phyloP scores from a whole-genome alignment of 2,113 vertebrate genomes.

The Anguilla japonica region DNA sequence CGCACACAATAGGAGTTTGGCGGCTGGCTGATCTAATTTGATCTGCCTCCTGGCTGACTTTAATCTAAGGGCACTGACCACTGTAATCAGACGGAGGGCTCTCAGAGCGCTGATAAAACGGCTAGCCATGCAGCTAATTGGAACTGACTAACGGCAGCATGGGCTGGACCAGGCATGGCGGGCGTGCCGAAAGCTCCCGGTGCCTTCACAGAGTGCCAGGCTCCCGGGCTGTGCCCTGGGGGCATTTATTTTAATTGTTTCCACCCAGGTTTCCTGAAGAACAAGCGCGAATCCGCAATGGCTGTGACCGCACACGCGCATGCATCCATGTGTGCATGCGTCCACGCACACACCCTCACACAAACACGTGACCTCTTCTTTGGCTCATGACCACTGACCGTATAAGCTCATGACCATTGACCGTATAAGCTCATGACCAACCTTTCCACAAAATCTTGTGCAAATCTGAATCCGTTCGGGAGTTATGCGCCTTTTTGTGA shows the following conservation, averaged over 20 bases:
- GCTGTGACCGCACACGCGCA: too few relatives aligned
- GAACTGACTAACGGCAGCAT: background rate
- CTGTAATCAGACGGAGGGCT: background rate
- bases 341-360: too few relatives aligned
- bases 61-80: background rate
- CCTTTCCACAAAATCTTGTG: too few relatives aligned
- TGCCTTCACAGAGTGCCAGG: background rate
- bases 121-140: background rate
- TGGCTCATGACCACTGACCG: too few relatives aligned
- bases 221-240: background rate
- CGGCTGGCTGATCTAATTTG: background rate
- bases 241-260: background rate
- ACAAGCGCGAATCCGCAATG: too few relatives aligned
- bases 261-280: background rate
- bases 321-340: too few relatives aligned
- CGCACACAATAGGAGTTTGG: background rate
- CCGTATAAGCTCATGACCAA: too few relatives aligned
- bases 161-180: background rate
- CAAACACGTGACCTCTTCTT: too few relatives aligned
- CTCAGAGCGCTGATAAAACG: background rate
- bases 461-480: too few relatives aligned
- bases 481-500: too few relatives aligned
- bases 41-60: background rate
- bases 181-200: background rate
- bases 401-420: too few relatives aligned